Base-by-base conservation (phyloP, 2,888 invertebrate species). In the Leptura quadrifasciata region DNA sequence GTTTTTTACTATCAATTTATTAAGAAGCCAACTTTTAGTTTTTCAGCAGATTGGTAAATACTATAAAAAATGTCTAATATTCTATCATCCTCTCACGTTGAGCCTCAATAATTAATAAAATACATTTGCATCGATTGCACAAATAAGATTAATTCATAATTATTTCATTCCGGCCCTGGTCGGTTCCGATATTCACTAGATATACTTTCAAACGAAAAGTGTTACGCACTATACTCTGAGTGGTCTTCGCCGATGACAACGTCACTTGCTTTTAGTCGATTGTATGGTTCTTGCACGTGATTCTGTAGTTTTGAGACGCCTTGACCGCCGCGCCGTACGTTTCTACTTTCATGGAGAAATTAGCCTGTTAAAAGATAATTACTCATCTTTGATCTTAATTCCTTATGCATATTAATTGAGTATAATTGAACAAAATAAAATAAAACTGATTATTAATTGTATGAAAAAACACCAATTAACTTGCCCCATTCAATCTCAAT, bases 151-250 rank as follows among this genome's bases (percentile, higher is more conserved):
- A 47, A 47, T 15, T 15, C n/a, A 47, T 15, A 47, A 47, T 12
- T 15, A n/a, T 47, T 47, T 12, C 5, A 63, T 3, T 17, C 20
- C 63, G 63, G 63, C 4, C 39, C 63, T 63, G 31, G 12, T 18
- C 10, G 17, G 39, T 63, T 63, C 63, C 63, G 63, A 63, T 63
- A 39, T 18, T 18, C 63, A 18, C 39, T 35, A 63, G 63, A 18
- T 39, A 63, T 20, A 63, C 63, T 63, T 63, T 63, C 63, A 63
- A 35, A 17, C 47, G 60, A 24, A 63, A 63, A 63, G 63, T 63
- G 63, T 63, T 63, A 63, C 63, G 63, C 31, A 18, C n/a, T 31
- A 60, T n/a, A 9, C 24, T 27, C 0, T 27, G 24, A 60, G 24
- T 15, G 57, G 57, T 57, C 57, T 39, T 27, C 27, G 17, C n/a